Evolutionary conservation across 1,140 invertebrate genomes (phyloP), one percentile per base, ranked within the genome.

Genomic region (Cherax quadricarinatus): DNA sequence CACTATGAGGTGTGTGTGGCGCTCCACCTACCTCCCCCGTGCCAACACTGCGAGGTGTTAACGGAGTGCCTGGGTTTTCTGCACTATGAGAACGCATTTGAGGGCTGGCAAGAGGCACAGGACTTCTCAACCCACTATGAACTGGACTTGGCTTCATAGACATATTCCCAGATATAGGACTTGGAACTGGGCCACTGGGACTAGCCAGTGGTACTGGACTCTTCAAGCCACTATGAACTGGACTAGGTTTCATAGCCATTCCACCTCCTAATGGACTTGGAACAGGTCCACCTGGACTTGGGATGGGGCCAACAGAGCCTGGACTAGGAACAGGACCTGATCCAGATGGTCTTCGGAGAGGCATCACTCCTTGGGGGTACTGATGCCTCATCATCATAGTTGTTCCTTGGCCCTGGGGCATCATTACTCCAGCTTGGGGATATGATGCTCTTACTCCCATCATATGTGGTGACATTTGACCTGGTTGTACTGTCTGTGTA

Each of bases 321-420:
- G 92, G 92, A 83, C 92, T 93, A 21, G 88, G 92, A 62, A 93
- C 88, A 12, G 92, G 92, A 3, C 92, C 92, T 66, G 92, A 93
- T 24, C 92, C 92, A 30, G 92, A 93, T 12, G 92, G 88, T 81
- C 92, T 89, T 66, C 92, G 90, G 12, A 90, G 51, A n/a, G 92
- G 92, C 84, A 93, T 91, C 18, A 93, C 92, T 53, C 79, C 88
- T 66, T 93, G 92, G n/a, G 92, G 85, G 73, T 93, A 93, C 60
- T 93, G 92, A 82, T 90, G 92, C 49, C 88, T 90, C 84, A 93
- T 90, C 84, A 93, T 86, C 92, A 93, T 88, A 24, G 88, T 62
- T 66, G 88, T 9, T 5, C 92, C 92, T 88, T 93, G 92, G 16
- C 85, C 83, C 73, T 93, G 92, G 60, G 78, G 73, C 78, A 93